Conservation (phyloP, 1,140 invertebrate species). For the Pachyrhynchus sulphureomaculatus region DNA sequence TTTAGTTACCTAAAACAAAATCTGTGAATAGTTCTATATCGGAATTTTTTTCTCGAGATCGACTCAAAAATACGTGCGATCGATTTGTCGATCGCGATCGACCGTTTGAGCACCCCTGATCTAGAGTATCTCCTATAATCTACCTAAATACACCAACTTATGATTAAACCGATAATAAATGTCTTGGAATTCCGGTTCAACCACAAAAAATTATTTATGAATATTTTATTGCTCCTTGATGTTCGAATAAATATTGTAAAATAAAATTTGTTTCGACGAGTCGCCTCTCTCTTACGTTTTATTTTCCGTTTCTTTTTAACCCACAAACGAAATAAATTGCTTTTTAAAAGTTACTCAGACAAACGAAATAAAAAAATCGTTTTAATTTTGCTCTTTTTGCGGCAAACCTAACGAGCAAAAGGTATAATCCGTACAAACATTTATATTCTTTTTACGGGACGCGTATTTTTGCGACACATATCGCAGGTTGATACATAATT, state of each 20-base stretch:
- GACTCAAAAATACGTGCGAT: too few relatives aligned
- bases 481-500: neutral
- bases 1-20: too few relatives aligned
- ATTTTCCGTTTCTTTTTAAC: slow-evolving; percentile 5
- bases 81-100: too few relatives aligned
- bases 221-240: too few relatives aligned
- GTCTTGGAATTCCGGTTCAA: too few relatives aligned
- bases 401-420: slow-evolving; percentile 10
- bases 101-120: too few relatives aligned
- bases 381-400: slow-evolving; percentile 2
- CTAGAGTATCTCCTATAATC: too few relatives aligned
- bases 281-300: neutral
- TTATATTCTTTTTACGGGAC: slow-evolving; percentile 8
- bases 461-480: neutral
- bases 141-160: too few relatives aligned
- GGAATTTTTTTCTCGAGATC: too few relatives aligned
- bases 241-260: neutral
- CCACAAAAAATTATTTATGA: too few relatives aligned
- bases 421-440: slow-evolving; percentile 15
- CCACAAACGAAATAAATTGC: slow-evolving; percentile 15
- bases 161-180: too few relatives aligned
- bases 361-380: slow-evolving; percentile 9
- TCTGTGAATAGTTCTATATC: too few relatives aligned
- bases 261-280: neutral
- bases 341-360: slow-evolving; percentile 15